Percentiles rank a stretch among this genome's conserved stretches.
Evolutionary conservation across 2,113 vertebrate genomes (phyloP).

Genomic region (Oncorhynchus mykiss): DNA sequence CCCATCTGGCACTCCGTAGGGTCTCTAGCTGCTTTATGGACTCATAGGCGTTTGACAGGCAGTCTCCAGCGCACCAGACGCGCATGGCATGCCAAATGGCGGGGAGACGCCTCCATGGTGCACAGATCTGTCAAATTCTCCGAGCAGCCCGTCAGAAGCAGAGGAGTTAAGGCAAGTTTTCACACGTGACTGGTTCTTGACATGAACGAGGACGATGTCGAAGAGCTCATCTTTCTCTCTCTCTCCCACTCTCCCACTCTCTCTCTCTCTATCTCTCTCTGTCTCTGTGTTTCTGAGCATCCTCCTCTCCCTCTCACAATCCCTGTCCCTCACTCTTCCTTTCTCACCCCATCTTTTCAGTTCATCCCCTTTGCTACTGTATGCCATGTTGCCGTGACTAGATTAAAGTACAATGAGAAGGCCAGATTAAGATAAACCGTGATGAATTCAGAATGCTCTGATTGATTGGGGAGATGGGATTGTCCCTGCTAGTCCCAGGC

Average conservation of each 20-base stretch:
- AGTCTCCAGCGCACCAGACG: slow-evolving; percentile 98
- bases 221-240: slow-evolving; percentile 53
- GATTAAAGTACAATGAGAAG: slow-evolving; percentile 71
- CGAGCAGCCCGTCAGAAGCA: slow-evolving; percentile 86
- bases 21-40: slow-evolving; percentile 98
- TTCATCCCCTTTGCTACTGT: slow-evolving; percentile 14
- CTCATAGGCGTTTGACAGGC: slow-evolving; percentile 99
- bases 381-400: slow-evolving; percentile 68
- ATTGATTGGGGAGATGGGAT: slow-evolving; percentile 68
- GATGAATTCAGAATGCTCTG: slow-evolving; percentile 59
- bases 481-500: slow-evolving; percentile 64
- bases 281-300: background rate
- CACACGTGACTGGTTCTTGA: slow-evolving; percentile 84
- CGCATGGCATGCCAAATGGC: slow-evolving; percentile 97
- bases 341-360: background rate
- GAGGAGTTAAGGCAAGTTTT: slow-evolving; percentile 83
- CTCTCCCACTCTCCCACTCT: slow-evolving; percentile 27
- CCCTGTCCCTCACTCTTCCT: background rate
- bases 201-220: slow-evolving; percentile 56
- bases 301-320: background rate
- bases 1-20: slow-evolving; percentile 99
- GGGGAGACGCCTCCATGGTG: slow-evolving; percentile 89
- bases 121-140: slow-evolving; percentile 98
- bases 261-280: background rate
- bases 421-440: slow-evolving; percentile 69